Percentiles rank a stretch among this genome's conserved stretches.
phyloP scores from a whole-genome alignment of 1,140 invertebrate genomes.

The Drosophila guanche region DNA sequence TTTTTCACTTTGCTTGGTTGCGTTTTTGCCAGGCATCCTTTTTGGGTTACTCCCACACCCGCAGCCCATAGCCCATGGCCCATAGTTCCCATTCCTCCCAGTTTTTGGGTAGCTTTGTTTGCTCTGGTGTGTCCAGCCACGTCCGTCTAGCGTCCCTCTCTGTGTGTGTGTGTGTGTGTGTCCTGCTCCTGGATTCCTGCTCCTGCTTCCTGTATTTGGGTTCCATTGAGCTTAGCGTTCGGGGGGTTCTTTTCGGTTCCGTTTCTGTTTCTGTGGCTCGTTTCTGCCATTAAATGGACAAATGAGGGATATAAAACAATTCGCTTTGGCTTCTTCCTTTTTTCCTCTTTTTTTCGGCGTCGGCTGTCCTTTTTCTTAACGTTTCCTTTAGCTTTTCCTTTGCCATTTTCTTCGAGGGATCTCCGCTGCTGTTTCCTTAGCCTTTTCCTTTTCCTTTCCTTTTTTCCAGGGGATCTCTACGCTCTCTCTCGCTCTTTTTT shows the following conservation, averaged over 20 bases:
- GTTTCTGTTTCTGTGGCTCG: constrained; percentile 60
- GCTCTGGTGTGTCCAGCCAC: constrained; percentile 19
- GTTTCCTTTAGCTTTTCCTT: constrained; percentile 34
- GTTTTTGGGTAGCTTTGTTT: constrained; percentile 33
- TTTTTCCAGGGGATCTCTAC: constrained; percentile 25
- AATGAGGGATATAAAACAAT: constrained; percentile 83
- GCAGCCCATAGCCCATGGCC: no score
- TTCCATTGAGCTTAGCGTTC: constrained; percentile 3
- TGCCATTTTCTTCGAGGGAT: constrained; percentile 25
- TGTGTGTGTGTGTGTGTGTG: constrained; percentile 20
- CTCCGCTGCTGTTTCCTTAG: constrained; percentile 33
- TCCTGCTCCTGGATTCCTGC: constrained; percentile 46
- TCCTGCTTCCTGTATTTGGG: constrained; percentile 21
- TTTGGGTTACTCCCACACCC: not conserved
- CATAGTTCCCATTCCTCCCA: not conserved
- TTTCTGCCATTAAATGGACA: constrained; percentile 83
- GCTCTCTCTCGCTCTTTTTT: constrained; percentile 2
- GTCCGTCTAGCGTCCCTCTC: no score
- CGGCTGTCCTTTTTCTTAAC: constrained; percentile 39
- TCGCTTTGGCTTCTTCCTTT: constrained; percentile 80
- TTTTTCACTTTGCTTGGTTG: constrained; percentile 79
- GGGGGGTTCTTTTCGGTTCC: constrained; percentile 8
- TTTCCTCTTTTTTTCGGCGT: constrained; percentile 28
- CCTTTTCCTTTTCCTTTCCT: constrained; percentile 20
- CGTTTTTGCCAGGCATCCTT: constrained; percentile 67